Base-by-base conservation (phyloP, 1,140 invertebrate genomes). In the Macrobrachium rosenbergii region DNA sequence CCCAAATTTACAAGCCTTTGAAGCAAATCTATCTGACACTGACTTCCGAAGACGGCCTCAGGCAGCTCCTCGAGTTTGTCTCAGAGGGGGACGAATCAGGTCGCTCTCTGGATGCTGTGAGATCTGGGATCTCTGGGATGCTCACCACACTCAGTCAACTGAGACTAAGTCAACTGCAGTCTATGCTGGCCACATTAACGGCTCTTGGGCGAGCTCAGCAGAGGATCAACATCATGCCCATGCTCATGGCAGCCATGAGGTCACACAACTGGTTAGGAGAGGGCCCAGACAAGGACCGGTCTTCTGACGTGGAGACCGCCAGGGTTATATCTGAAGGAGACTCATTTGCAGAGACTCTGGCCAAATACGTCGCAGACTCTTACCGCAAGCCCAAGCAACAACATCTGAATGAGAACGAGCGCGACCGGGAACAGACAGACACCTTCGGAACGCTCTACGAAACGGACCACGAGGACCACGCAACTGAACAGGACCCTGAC, bases 191-290 rank as follows among this genome's bases (percentile, higher is more conserved):
- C 12, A 45, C 86, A 19, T 62, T 88, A 10, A 88, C 86, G 16
- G 72, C 80, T 2, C 80, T 88, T 10, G 86, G 86, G 28, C 86
- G 86, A 8, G 86, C 86, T 11, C 86, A 88, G 60, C 86, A 88
- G 80, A 23, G 86, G 17, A 63, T 88, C 60, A 43, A 88, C 72
- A 75, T 88, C 10, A 19, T 88, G 37, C 80, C 86, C 6, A 59
- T 23, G 37, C 72, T 88, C 37, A 37, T 37, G 67, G 28, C 67
- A 5, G 73, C 59, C 14, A 12, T 82, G 10, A 45, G 28, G 23
- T 62, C 10, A 19, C 21, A 52, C 37, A 28, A 0, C 7, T 12
- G 45, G 80, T 45, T 21, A 77, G 45, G 60, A 0, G 7, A 16
- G 72, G 43, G 45, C 23, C 45, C n/a, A n/a, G n/a, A n/a, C n/a